phyloP scores from a whole-genome alignment of 35 echinoderm and acorn worm species.

The Apostichopus parvimensis region DNA sequence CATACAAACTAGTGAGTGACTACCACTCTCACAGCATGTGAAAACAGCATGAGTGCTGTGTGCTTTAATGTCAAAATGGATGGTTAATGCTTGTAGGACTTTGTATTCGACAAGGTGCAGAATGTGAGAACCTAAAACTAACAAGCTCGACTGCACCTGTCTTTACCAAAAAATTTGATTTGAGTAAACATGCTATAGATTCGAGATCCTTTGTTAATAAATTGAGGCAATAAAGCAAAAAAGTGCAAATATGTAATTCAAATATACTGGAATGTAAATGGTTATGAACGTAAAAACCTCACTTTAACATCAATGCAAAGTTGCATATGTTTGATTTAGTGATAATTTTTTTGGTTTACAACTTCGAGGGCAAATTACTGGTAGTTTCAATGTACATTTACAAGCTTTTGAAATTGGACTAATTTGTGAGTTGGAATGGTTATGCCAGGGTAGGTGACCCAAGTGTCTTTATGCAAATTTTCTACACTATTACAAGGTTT shows the following conservation, averaged over 20 bases:
- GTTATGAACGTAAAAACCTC: not conserved
- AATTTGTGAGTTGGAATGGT: too few relatives aligned
- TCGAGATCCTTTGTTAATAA: not conserved
- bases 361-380: too few relatives aligned
- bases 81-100: too few relatives aligned
- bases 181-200: not conserved
- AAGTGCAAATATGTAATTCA: not conserved
- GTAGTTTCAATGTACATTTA: too few relatives aligned
- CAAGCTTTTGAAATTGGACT: too few relatives aligned
- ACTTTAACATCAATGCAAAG: not conserved
- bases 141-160: not conserved
- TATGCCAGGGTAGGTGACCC: too few relatives aligned
- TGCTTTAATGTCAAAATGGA: not conserved
- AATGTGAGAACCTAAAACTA: too few relatives aligned
- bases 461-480: too few relatives aligned
- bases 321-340: too few relatives aligned
- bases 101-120: too few relatives aligned
- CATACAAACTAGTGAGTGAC: conserved; percentile 5
- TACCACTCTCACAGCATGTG: conserved; percentile 33
- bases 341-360: too few relatives aligned
- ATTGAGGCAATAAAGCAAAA: not conserved
- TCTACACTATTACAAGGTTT: too few relatives aligned
- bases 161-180: not conserved
- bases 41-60: not conserved
- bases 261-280: not conserved